These are phyloP conservation scores for Ictalurus furcatus DNA, from an alignment of 2,113 vertebrate genomes.

Conservation along the genomic window DNA sequence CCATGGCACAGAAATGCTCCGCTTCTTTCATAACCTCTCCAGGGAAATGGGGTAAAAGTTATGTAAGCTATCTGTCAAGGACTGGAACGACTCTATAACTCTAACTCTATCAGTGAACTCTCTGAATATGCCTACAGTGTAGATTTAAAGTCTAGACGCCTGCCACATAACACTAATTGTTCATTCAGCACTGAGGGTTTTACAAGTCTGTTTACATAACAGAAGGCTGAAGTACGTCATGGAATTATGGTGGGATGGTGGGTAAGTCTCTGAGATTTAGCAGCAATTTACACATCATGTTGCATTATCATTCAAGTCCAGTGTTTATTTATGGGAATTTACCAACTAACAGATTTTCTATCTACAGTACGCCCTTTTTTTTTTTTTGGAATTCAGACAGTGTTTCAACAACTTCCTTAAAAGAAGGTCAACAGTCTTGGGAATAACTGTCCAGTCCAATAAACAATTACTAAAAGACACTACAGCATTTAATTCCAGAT, in stretches of 20 bases:
- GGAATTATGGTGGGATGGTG: neutral
- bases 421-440: neutral
- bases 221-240: too few relatives aligned
- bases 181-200: neutral
- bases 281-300: neutral
- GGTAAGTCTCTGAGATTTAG: neutral
- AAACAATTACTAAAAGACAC: neutral
- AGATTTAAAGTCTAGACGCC: constrained; percentile 14
- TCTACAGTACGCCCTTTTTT: neutral
- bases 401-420: neutral
- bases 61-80: neutral
- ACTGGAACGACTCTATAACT: neutral
- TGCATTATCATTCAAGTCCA: neutral
- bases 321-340: neutral
- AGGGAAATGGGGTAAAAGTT: neutral
- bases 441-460: neutral
- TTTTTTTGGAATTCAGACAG: neutral
- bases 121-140: neutral
- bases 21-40: neutral
- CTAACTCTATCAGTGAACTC: too few relatives aligned
- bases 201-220: neutral
- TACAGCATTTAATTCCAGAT: neutral
- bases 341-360: neutral
- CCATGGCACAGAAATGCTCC: neutral
- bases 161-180: neutral